These are phyloP conservation scores for Carduelis carduelis DNA, from an alignment of 2,797 vertebrate genomes.

Conservation along the genomic window DNA sequence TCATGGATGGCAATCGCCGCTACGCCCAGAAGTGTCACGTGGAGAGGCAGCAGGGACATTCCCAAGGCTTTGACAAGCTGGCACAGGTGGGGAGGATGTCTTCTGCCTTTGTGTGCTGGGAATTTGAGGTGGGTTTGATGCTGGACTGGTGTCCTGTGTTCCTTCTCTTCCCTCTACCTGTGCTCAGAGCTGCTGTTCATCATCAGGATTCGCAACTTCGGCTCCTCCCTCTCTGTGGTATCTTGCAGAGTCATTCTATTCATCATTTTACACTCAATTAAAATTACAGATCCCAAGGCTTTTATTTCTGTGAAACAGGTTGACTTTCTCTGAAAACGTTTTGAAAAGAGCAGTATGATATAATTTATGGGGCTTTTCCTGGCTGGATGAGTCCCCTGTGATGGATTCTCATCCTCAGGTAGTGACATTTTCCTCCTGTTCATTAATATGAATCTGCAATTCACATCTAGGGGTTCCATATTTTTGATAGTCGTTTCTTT, in stretches of 20 bases:
- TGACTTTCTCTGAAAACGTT: background rate
- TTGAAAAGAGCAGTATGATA: fast-evolving
- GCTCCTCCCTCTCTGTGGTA: background rate
- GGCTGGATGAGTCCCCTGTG: background rate
- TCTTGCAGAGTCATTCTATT: background rate
- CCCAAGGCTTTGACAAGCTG: slow-evolving; percentile 94
- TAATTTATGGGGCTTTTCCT: background rate
- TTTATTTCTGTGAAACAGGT: background rate
- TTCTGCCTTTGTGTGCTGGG: background rate
- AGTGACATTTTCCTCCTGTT: background rate
- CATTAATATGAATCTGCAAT: background rate
- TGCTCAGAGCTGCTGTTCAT: background rate
- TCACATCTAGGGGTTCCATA: background rate
- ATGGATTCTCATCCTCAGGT: background rate
- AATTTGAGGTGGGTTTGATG: background rate
- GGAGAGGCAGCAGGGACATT: slow-evolving; percentile 90
- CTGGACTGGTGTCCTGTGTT: background rate
- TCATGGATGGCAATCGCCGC: slow-evolving; percentile 98
- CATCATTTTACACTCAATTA: fast-evolving
- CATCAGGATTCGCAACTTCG: background rate
- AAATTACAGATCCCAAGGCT: background rate
- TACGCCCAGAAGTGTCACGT: slow-evolving; percentile 92
- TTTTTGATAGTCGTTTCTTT: background rate
- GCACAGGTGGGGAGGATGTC: slow-evolving; percentile 82
- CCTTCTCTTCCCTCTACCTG: background rate